Evolutionary conservation across 2,888 invertebrate species (phyloP), one percentile per base, ranked within the genome.

Genomic region (Drosophila macrothrix): DNA sequence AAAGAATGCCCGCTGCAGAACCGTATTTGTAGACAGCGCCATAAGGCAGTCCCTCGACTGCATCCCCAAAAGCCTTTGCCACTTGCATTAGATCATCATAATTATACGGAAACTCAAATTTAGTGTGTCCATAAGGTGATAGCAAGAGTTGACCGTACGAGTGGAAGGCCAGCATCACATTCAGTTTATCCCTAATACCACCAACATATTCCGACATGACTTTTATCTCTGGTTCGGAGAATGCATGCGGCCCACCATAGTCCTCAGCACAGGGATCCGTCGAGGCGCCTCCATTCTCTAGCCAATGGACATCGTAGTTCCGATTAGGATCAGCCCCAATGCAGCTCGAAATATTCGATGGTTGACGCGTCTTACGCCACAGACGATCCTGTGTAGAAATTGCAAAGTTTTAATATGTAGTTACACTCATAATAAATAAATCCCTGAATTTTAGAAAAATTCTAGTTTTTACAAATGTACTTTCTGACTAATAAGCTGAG

Each of bases 321-420:
- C 92, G 78, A 76, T 92, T 92, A 14, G 85, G 77, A 82, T 92
- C 92, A 3, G 74, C 81, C 0, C 92, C 92, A 55, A 90, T 60
- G 59, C 94, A 94, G 1, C 66, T 73, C 1, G 85, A 73, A 28
- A 28, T 70, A 0, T 43, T 49, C 0, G 92, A 91, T 1, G 93
- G 94, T 69, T 94, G 94, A 52, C 96, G 93, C 16, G 95, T 96
- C 82, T 96, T 96, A 12, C 95, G 91, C 96, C 96, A 96, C 62
- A 95, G 83, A 60, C 96, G 94, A 53, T 94, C 93, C 95, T 84
- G 31, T 25, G 14, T 6, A 28, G 7, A n/a, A 29, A 46, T 46
- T 22, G 14, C 7, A 4, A 22, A 22, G 7, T 46, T 46, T 14
- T 14, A 46, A 22, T 43, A 22, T 22, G 7, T 22, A 22, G 12